Evolutionary conservation across 53 echinoderm and acorn worm genomes (phyloP).

Genomic region (Holothuria leucospilota): DNA sequence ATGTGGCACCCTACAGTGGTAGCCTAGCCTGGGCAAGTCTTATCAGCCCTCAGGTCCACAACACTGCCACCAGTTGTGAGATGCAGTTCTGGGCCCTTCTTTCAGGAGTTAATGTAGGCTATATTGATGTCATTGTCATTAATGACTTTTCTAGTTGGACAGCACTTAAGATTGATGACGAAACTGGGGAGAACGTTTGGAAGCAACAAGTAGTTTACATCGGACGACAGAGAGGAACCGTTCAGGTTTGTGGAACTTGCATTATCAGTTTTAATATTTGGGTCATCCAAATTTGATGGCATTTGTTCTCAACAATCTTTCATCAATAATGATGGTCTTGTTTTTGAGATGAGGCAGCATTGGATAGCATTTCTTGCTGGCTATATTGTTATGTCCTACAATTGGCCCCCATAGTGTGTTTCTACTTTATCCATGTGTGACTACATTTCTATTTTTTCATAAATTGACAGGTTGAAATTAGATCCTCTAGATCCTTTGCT

Average conservation of each 20-base stretch:
- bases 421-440: too few species aligned
- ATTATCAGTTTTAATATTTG: not conserved
- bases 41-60: slow-evolving; percentile 62
- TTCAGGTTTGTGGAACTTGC: slow-evolving; percentile 9
- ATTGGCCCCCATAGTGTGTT: too few species aligned
- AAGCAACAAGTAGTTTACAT: slow-evolving; percentile 11
- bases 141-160: slow-evolving; percentile 46
- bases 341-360: too few species aligned
- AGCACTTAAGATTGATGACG: slow-evolving; percentile 2
- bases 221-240: slow-evolving; percentile 12
- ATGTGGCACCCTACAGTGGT: slow-evolving; percentile 71
- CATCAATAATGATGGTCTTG: too few species aligned
- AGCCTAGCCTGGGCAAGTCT: slow-evolving; percentile 60
- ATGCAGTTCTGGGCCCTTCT: slow-evolving; percentile 81
- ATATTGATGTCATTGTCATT: slow-evolving; percentile 53
- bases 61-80: slow-evolving; percentile 87
- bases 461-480: too few species aligned
- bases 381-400: too few species aligned
- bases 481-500: slow-evolving; percentile 55
- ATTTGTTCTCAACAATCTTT: too few species aligned
- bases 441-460: too few species aligned
- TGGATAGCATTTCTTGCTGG: too few species aligned
- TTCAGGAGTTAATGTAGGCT: slow-evolving; percentile 68
- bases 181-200: slow-evolving; percentile 33
- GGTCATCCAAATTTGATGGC: too few species aligned